A percentile compares a stretch with the other conserved stretches of the same genome.
phyloP scores from a whole-genome alignment of 2,888 invertebrate species.

The Hartigia nigra region DNA sequence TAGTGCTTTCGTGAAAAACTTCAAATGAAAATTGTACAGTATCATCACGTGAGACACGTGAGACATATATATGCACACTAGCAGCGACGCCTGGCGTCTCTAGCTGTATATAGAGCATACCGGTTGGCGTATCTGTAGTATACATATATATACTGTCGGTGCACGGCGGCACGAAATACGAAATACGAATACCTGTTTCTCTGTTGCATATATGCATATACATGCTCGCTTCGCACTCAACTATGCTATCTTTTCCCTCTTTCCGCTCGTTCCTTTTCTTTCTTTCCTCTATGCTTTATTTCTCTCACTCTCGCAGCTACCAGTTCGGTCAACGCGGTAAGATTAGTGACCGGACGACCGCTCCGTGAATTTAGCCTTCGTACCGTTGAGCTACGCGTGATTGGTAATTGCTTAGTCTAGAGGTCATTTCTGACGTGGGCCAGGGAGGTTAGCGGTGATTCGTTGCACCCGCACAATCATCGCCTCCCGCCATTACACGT shows the following conservation, averaged over 20 bases:
- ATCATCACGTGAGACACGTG: no score
- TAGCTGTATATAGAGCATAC: neutral
- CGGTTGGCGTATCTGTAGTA: neutral
- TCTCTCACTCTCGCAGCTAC: neutral
- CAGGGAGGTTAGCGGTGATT: slow-evolving; percentile 2
- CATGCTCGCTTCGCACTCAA: neutral
- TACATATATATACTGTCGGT: neutral
- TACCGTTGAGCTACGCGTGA: slow-evolving; percentile 35
- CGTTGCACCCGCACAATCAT: neutral
- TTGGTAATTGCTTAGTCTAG: slow-evolving; percentile 43
- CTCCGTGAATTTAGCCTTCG: slow-evolving; percentile 37
- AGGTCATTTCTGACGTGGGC: slow-evolving; percentile 2
- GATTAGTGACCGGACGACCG: slow-evolving; percentile 37
- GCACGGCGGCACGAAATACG: no score
- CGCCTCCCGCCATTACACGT: neutral
- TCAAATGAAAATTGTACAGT: no score
- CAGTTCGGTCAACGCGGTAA: neutral
- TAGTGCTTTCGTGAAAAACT: no score
- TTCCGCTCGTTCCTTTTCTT: neutral
- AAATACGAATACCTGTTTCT: neutral
- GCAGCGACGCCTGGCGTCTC: neutral
- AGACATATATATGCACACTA: neutral
- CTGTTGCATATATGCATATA: neutral
- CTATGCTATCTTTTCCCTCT: neutral
- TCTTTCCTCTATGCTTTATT: neutral